Conservation (phyloP, 2,888 invertebrate species). For the Cybosia mesomella region DNA sequence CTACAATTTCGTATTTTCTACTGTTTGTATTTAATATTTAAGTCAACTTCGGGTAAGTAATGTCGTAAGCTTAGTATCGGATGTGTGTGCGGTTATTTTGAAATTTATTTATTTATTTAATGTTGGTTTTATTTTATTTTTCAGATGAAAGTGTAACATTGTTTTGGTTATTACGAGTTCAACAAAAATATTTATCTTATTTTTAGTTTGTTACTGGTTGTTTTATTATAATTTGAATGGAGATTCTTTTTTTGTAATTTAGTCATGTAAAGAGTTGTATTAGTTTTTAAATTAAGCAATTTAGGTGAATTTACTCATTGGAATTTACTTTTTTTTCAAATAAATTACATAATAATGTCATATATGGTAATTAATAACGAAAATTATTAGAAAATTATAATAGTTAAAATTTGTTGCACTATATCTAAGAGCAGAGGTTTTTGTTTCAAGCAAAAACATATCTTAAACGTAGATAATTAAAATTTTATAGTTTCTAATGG, state of each 20-base stretch:
- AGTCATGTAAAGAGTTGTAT: neutral
- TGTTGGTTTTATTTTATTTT: conserved; percentile 2
- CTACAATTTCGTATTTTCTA: conserved; percentile 47
- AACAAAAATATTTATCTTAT: neutral
- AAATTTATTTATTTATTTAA: neutral
- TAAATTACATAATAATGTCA: neutral
- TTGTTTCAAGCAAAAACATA: neutral
- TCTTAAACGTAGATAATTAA: neutral
- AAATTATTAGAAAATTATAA: neutral
- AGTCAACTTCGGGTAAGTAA: conserved; percentile 54
- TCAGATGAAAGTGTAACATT: neutral
- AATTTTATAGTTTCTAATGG: neutral
- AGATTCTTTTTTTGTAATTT: neutral
- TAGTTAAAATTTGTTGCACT: neutral
- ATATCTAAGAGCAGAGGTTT: neutral
- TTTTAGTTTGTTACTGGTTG: neutral
- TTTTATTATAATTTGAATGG: neutral
- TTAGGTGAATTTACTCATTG: neutral
- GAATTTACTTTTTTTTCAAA: neutral
- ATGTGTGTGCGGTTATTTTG: neutral
- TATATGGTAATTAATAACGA: neutral
- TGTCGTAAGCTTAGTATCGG: neutral
- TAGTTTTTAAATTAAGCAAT: neutral
- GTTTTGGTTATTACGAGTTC: neutral
- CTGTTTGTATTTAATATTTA: conserved; percentile 48